phyloP scores from a whole-genome alignment of 2,888 invertebrate species.

The Apodemia zela region DNA sequence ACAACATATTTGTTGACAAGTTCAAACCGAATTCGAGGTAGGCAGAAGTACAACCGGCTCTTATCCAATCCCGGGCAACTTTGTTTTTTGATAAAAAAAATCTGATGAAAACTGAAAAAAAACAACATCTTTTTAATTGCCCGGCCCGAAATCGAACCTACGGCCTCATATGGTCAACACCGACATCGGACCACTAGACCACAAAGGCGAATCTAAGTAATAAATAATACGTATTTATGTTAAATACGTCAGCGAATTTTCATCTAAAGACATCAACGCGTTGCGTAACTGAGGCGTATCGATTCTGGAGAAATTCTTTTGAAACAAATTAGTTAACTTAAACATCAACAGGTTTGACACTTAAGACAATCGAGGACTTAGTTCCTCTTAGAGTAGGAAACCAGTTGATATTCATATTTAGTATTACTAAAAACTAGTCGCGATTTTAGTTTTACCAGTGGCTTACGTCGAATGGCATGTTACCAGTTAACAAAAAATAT shows the following conservation, averaged over 20 bases:
- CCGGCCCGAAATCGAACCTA: too few species aligned
- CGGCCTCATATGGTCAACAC: too few species aligned
- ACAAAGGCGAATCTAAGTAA: neutral
- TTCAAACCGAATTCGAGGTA: too few species aligned
- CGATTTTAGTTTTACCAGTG: neutral
- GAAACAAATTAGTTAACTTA: neutral
- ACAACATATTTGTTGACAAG: too few species aligned
- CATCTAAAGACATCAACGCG: slow-evolving; percentile 58
- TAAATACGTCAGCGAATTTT: slow-evolving; percentile 30
- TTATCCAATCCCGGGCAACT: too few species aligned
- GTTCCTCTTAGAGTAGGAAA: slow-evolving; percentile 3
- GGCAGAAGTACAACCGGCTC: too few species aligned
- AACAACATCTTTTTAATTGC: too few species aligned
- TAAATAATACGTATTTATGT: neutral
- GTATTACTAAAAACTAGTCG: neutral
- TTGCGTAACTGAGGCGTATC: slow-evolving; percentile 33
- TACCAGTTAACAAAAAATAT: too few species aligned
- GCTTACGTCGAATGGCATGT: too few species aligned
- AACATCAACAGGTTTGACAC: neutral
- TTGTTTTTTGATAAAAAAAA: too few species aligned
- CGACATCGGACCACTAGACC: too few species aligned
- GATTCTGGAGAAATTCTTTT: neutral
- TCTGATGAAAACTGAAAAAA: too few species aligned
- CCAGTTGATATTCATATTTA: neutral
- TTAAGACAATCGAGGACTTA: neutral